Evolutionary conservation across 2,797 vertebrate genomes (phyloP).

Genomic region (Urocyon cinereoargenteus): DNA sequence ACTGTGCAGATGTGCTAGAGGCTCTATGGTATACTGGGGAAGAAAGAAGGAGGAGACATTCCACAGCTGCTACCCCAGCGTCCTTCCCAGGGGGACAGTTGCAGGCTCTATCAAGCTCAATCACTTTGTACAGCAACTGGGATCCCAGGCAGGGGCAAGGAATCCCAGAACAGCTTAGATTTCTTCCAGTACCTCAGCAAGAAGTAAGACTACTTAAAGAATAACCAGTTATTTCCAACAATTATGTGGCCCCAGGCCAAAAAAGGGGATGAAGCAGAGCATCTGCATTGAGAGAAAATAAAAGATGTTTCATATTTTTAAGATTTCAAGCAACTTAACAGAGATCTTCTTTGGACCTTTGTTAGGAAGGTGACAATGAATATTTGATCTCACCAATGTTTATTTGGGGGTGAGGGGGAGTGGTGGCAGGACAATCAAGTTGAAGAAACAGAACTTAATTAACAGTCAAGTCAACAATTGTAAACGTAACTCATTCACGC

Average conservation of each 20-base stretch:
- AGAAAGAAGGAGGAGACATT: slow-evolving; percentile 57
- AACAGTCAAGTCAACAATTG: background rate
- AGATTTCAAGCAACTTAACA: slow-evolving; percentile 46
- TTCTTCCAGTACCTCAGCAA: slow-evolving; percentile 60
- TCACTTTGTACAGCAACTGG: slow-evolving; percentile 57
- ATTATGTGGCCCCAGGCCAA: slow-evolving; percentile 4
- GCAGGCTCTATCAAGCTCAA: slow-evolving; percentile 60
- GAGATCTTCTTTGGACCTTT: slow-evolving; percentile 34
- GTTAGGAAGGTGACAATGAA: slow-evolving; percentile 33
- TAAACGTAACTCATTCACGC: background rate
- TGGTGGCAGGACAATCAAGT: background rate
- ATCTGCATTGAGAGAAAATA: slow-evolving; percentile 52
- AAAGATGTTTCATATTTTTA: slow-evolving; percentile 41
- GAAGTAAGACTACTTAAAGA: slow-evolving; percentile 62
- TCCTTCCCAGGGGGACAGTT: slow-evolving; percentile 62
- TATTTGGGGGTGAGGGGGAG: background rate
- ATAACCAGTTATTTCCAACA: slow-evolving; percentile 57
- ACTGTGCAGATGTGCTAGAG: slow-evolving; percentile 15
- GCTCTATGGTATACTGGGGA: slow-evolving; percentile 4
- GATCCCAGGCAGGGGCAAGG: slow-evolving; percentile 23
- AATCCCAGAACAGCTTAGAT: slow-evolving; percentile 68
- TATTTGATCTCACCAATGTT: background rate
- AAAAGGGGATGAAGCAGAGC: background rate
- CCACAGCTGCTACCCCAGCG: slow-evolving; percentile 61
- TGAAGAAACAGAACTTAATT: slow-evolving; percentile 59